Conservation (phyloP, 2,797 vertebrate genomes). For the Muscicapa striata region DNA sequence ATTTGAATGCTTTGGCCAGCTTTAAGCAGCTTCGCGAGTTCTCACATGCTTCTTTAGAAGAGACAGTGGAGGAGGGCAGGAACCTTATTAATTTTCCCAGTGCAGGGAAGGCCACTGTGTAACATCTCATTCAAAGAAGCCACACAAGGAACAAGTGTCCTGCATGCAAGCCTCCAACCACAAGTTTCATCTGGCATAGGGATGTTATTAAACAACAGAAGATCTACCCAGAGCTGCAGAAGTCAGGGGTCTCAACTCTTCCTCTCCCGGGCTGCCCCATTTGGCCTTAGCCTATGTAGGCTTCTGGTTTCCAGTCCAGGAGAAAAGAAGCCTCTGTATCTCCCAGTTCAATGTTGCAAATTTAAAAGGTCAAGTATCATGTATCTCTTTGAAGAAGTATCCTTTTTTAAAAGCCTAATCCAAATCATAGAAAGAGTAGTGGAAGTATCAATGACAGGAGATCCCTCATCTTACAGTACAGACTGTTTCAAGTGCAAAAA, state of each 20-base stretch:
- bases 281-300: background rate
- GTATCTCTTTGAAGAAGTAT: background rate
- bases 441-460: background rate
- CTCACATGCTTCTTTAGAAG: background rate
- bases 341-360: background rate
- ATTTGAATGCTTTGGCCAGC: background rate
- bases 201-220: background rate
- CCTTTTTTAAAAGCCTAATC: background rate
- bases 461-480: background rate
- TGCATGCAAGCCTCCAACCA: background rate
- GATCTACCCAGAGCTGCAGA: background rate
- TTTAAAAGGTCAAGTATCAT: background rate
- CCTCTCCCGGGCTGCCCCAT: background rate
- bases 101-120: accelerated
- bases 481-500: background rate
- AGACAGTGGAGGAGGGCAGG: background rate
- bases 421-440: background rate
- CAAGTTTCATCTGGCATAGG: background rate
- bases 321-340: background rate
- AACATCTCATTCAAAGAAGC: background rate
- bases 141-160: background rate
- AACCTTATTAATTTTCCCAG: background rate
- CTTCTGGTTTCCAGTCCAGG: background rate
- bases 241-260: background rate
- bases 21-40: background rate